A percentile compares a stretch with the other conserved stretches of the same genome.
These are phyloP conservation scores for Meliscaeva auricollis DNA, from an alignment of 2,888 invertebrate species.

Conservation along the genomic window DNA sequence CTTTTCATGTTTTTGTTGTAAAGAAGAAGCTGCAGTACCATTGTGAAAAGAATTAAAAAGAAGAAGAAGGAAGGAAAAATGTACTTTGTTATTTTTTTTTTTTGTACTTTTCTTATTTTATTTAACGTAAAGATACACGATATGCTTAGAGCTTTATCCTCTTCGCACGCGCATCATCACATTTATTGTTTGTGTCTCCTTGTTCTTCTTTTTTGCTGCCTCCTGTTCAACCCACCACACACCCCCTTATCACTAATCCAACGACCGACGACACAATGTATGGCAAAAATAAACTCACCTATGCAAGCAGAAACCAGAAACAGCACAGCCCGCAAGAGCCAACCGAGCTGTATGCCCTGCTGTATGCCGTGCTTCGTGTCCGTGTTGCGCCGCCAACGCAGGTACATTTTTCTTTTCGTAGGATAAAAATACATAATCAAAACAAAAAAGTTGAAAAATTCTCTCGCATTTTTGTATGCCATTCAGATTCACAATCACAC, in stretches of 20 bases:
- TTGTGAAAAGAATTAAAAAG: conserved; percentile 25
- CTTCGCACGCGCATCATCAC: conserved; percentile 71
- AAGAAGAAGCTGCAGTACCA: conserved; percentile 13
- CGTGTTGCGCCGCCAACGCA: conserved; percentile 61
- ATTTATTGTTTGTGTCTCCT: conserved; percentile 67
- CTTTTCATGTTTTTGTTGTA: not conserved
- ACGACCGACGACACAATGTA: conserved; percentile 36
- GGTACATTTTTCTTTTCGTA: conserved; percentile 65
- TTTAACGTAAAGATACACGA: conserved; percentile 21
- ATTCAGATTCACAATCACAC: conserved; percentile 19
- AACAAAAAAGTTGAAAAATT: conserved; percentile 75
- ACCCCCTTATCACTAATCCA: not conserved
- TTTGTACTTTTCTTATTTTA: not conserved
- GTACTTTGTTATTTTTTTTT: not conserved
- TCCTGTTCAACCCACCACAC: not conserved
- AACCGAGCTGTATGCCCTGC: conserved; percentile 1
- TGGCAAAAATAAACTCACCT: conserved; percentile 64
- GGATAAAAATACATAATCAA: conserved; percentile 75
- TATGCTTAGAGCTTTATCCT: conserved; percentile 55
- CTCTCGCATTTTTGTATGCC: conserved; percentile 66
- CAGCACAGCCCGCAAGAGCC: not conserved
- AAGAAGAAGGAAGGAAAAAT: conserved; percentile 41
- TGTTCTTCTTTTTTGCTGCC: conserved; percentile 30
- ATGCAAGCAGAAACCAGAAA: conserved; percentile 23
- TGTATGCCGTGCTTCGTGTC: not conserved